Evolutionary conservation across 2,888 invertebrate species (phyloP), one percentile per base, ranked within the genome.

Genomic region (Euplexia lucipara): DNA sequence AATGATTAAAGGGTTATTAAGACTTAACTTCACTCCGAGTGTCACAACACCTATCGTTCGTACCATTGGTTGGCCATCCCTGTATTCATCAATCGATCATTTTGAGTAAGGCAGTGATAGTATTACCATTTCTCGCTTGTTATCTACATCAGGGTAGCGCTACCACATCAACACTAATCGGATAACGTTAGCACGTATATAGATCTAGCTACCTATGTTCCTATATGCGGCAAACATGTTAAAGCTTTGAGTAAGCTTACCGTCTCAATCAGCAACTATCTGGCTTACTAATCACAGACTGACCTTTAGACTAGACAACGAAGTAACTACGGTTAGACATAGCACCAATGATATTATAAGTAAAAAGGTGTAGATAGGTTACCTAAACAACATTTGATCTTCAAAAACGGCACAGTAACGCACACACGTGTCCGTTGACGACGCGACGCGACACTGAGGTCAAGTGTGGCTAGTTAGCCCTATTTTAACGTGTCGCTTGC

Each of bases 111-210:
- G 16, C 16, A 37, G 41, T 47, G n/a, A 57, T 58, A 32, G 26
- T 34, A 58, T 64, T 56, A 78, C 10, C 10, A 5, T 44, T 42
- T 34, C 39, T 18, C 44, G 42, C 12, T 54, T 59, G 70, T 56
- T 71, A 58, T 41, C 52, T n/a, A 9, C 41, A 49, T 30, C 26
- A n/a, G n/a, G 32, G 16, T 41, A 12, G 20, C 30, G 26, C 34
- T 20, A 7, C 18, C 49, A 51, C 58, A 56, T 72, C 56, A 59
- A 78, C 32, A 35, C 42, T 78, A 72, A 73, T 78, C 51, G 56
- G 59, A 75, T 79, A 45, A 75, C 56, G 53, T 67, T 78, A 54
- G 26, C 59, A 48, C 32, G 8, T 22, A 58, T 18, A 7, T 18
- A n/a, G 14, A 0, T 16, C 20, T 7, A 22, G n/a, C n/a, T 52